phyloP scores from a whole-genome alignment of 2,888 invertebrate genomes.

The Oligia fasciuncula region DNA sequence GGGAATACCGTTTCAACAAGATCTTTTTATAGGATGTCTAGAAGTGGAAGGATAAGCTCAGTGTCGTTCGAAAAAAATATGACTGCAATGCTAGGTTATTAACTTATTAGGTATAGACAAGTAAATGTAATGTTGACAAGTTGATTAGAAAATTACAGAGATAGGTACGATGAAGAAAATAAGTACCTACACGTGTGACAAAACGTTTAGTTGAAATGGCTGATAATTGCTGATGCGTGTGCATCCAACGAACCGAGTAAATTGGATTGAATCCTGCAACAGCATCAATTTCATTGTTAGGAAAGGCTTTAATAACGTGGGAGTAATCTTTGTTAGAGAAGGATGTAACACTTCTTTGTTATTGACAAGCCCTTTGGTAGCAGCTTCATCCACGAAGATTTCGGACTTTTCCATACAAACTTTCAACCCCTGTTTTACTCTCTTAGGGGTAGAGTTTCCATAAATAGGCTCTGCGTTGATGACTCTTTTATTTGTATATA shows the following conservation, averaged over 20 bases:
- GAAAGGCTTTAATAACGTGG: slow-evolving; percentile 66
- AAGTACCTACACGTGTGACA: slow-evolving; percentile 62
- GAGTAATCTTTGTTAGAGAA: slow-evolving; percentile 58
- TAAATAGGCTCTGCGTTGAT: background rate
- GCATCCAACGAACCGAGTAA: slow-evolving; percentile 64
- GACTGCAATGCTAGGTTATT: background rate
- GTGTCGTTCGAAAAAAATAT: slow-evolving; percentile 22
- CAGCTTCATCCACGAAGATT: background rate
- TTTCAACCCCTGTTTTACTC: background rate
- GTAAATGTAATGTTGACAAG: slow-evolving; percentile 42
- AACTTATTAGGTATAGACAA: background rate
- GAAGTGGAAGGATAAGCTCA: slow-evolving; percentile 6
- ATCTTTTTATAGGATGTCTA: slow-evolving; percentile 49
- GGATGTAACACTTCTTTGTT: slow-evolving; percentile 25
- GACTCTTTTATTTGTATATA: background rate
- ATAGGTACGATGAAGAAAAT: slow-evolving; percentile 51
- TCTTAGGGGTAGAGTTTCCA: background rate
- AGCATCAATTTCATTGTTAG: slow-evolving; percentile 67
- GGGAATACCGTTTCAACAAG: slow-evolving; percentile 68
- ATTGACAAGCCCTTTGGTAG: background rate
- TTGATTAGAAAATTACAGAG: slow-evolving; percentile 55
- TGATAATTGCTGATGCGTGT: slow-evolving; percentile 72
- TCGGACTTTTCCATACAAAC: background rate
- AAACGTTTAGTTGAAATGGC: slow-evolving; percentile 63
- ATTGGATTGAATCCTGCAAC: slow-evolving; percentile 67